Evolutionary conservation across 1,140 invertebrate species (phyloP).

Genomic region (Octopus sinensis): DNA sequence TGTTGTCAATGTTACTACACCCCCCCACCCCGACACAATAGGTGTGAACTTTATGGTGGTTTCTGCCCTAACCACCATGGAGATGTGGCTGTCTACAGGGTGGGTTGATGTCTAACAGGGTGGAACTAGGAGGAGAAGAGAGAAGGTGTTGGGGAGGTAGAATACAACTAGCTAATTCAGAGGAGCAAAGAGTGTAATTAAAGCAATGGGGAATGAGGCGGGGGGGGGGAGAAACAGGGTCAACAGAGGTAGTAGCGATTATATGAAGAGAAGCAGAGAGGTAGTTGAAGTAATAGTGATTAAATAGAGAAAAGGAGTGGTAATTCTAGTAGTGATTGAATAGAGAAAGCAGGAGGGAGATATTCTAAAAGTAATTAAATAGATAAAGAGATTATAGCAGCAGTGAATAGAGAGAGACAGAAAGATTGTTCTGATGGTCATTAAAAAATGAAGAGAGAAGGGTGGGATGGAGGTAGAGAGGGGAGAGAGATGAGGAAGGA

Average conservation of each 20-base stretch:
- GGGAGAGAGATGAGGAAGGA: neutral
- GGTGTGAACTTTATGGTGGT: no score
- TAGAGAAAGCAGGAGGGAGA: constrained; percentile 14
- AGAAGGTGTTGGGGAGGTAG: neutral
- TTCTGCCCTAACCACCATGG: no score
- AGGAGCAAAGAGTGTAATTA: no score
- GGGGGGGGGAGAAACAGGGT: neutral
- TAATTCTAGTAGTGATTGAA: neutral
- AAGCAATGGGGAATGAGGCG: neutral
- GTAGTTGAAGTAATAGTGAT: neutral
- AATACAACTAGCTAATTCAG: neutral
- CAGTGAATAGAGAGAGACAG: constrained; percentile 18
- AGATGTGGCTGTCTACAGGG: no score
- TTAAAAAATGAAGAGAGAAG: neutral
- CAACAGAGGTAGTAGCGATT: neutral
- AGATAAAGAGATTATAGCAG: constrained; percentile 17
- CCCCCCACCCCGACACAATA: no score
- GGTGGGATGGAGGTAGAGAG: neutral
- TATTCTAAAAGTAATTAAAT: constrained; percentile 10
- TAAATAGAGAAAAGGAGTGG: neutral
- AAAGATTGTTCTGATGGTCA: neutral
- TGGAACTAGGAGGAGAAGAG: constrained; percentile 4
- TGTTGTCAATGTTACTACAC: no score
- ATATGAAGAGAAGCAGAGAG: constrained; percentile 16
- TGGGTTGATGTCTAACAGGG: neutral